Base-by-base conservation (phyloP, 2,888 invertebrate species). In the Operophtera brumata region DNA sequence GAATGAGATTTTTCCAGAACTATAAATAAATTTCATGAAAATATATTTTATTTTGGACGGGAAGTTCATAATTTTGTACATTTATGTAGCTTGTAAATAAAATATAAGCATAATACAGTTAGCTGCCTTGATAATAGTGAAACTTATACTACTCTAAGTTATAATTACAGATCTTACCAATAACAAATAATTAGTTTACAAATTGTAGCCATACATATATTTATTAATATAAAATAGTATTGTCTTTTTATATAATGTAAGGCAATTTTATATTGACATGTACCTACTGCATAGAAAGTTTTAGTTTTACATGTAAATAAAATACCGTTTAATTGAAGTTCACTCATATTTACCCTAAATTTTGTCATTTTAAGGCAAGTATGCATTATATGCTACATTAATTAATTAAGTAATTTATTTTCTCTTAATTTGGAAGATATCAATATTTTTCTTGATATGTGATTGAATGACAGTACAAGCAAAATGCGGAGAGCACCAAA, bases 371-470 rank as follows among this genome's bases (percentile, higher is more conserved):
- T 58, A 70, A 76, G 82, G 84, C 82, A 84, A 82, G 82, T 71
- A 68, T 60, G 82, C 84, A 85, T 83, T 83, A 57, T 55, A 84
- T 83, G 83, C 83, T 76, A 73, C 54, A 62, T 51, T 54, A 30
- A 30, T 30, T 9, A 7, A 30, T 9, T 30, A 30, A 2, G 9
- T 6, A 9, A 9, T 9, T 6, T 9, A 50, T 55, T 34, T 47
- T 26, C 6, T 39, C 3, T 34, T 25, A 25, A 52, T 47, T 48
- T 54, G 36, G 43, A 46, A 57, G 28, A 50, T 48, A 53, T 1
- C 11, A 10, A 25, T 39, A 40, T 48, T 30, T 41, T 42, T 43
- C 42, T 32, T 47, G 28, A 44, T 61, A 61, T 52, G 51, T 26
- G 9, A 39, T 11, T 53, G 42, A 30, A 4, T 3, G 4, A 36